Evolutionary conservation across 2,797 vertebrate species (phyloP).

Genomic region (Scleropages formosus): DNA sequence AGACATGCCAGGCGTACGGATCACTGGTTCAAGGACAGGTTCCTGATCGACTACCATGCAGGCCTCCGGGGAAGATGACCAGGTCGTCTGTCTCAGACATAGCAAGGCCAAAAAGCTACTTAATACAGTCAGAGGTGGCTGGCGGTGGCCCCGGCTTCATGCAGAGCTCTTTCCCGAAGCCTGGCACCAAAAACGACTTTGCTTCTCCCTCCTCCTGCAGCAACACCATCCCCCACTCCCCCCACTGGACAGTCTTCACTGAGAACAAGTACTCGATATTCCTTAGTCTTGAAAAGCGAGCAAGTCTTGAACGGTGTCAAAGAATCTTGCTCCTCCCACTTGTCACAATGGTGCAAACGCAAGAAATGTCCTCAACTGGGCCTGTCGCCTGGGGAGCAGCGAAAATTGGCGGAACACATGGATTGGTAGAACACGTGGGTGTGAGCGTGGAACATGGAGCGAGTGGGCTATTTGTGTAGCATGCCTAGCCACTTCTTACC

Average conservation of each 20-base stretch:
- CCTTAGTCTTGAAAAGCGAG: neutral
- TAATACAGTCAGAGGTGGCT: conserved; percentile 55
- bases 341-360: neutral
- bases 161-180: conserved; percentile 48
- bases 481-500: too few species aligned
- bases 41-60: conserved; percentile 38
- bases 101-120: conserved; percentile 42
- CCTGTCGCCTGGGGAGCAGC: neutral
- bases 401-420: neutral
- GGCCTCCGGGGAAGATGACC: conserved; percentile 37
- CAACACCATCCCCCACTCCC: conserved; percentile 10
- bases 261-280: neutral
- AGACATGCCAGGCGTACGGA: conserved; percentile 50
- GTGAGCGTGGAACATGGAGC: neutral
- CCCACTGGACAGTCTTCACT: conserved; percentile 14
- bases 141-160: conserved; percentile 41
- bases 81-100: conserved; percentile 42
- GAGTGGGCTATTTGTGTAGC: neutral
- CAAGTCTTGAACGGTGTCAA: neutral
- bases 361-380: neutral
- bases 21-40: conserved; percentile 40
- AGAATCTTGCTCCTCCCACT: neutral
- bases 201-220: neutral
- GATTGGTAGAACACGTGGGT: neutral
- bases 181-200: conserved; percentile 48